Conservation (phyloP, 2,888 invertebrate species). For the Spicauda simplicius region DNA sequence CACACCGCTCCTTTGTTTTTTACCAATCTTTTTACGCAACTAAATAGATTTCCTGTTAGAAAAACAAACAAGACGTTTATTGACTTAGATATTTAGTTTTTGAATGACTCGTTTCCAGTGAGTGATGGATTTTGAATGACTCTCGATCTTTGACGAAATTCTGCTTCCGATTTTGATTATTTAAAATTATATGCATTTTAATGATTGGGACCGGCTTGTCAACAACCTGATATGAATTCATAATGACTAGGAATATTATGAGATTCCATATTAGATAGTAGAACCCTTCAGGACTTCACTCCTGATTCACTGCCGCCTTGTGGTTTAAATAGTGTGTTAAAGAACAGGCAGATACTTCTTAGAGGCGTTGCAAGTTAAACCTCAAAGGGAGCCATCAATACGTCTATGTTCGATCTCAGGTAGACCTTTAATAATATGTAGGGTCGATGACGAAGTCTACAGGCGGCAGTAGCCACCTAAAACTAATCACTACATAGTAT, state of each 20-base stretch:
- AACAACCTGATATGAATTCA: neutral
- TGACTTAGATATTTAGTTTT: constrained; percentile 73
- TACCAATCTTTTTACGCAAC: constrained; percentile 71
- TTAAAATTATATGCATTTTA: constrained; percentile 18
- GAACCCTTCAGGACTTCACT: neutral
- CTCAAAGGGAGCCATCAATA: too few species aligned
- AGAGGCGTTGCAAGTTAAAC: too few species aligned
- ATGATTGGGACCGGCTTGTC: neutral
- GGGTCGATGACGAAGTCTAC: too few species aligned
- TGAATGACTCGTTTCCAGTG: constrained; percentile 75
- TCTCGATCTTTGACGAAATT: constrained; percentile 63
- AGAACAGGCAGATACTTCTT: too few species aligned
- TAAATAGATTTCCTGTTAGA: constrained; percentile 82
- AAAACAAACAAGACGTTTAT: constrained; percentile 81
- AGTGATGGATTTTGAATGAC: constrained; percentile 80
- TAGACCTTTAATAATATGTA: too few species aligned
- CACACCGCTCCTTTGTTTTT: constrained; percentile 69
- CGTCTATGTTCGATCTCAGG: too few species aligned
- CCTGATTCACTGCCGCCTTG: too few species aligned
- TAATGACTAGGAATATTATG: neutral
- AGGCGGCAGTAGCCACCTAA: too few species aligned
- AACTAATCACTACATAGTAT: too few species aligned
- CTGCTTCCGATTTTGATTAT: constrained; percentile 60
- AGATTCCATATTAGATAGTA: neutral
- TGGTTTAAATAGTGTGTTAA: too few species aligned